These are phyloP conservation scores for Arothron firmamentum DNA, from an alignment of 2,113 vertebrate species.

Conservation along the genomic window DNA sequence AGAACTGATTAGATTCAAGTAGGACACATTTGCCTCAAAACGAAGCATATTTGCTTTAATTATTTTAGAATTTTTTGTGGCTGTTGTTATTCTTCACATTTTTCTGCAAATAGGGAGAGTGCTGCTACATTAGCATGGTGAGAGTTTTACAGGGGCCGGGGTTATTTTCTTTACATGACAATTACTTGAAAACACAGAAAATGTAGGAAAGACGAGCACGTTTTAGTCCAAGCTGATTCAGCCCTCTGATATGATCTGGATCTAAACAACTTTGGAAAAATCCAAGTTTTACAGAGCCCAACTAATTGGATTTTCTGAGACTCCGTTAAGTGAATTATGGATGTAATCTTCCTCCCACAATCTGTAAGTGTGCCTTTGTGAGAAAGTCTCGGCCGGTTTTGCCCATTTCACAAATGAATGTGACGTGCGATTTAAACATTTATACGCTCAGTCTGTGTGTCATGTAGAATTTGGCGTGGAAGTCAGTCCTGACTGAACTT, in stretches of 20 bases:
- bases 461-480: conserved; percentile 1
- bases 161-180: neutral
- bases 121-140: neutral
- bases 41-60: neutral
- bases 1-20: conserved; percentile 8
- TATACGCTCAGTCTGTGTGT: neutral
- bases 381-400: neutral
- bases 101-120: neutral
- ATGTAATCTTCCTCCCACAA: neutral
- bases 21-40: neutral
- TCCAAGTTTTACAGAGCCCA: neutral
- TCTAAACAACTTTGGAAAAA: too few relatives aligned
- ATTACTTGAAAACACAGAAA: neutral
- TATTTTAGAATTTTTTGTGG: neutral
- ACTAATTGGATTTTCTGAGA: conserved; percentile 1
- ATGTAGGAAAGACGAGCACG: neutral
- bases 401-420: conserved; percentile 2
- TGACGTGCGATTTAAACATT: conserved; percentile 8
- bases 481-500: neutral
- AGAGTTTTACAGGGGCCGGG: neutral
- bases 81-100: neutral
- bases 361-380: neutral
- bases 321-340: neutral
- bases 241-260: neutral
- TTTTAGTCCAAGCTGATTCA: neutral